These are phyloP conservation scores for Bagarius yarrelli DNA, from an alignment of 2,113 vertebrate genomes.

Conservation along the genomic window DNA sequence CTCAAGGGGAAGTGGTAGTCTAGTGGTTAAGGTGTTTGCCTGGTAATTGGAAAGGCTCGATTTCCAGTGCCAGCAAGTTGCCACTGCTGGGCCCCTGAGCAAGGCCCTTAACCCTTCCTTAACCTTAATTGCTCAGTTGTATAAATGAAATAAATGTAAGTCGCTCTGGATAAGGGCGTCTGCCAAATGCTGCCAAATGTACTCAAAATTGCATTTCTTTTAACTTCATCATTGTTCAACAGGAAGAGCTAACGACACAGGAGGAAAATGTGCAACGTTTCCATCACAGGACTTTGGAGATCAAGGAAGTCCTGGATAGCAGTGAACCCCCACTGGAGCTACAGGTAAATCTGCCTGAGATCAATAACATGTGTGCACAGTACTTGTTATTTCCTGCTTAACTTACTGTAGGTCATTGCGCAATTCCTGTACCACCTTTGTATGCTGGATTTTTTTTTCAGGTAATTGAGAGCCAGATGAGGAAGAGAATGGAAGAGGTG, in stretches of 20 bases:
- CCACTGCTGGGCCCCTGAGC: too few relatives aligned
- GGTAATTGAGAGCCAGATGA: conserved; percentile 69
- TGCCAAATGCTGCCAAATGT: too few relatives aligned
- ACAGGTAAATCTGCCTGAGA: conserved; percentile 71
- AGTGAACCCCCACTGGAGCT: conserved; percentile 82
- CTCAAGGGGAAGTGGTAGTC: too few relatives aligned
- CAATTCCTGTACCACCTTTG: background rate
- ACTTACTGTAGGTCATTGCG: background rate
- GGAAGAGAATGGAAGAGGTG: conserved; percentile 64
- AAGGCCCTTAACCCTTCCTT: too few relatives aligned
- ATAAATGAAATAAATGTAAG: too few relatives aligned
- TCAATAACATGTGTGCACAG: background rate
- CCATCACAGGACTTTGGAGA: conserved; percentile 72
- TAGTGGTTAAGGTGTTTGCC: too few relatives aligned
- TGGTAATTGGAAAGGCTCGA: too few relatives aligned
- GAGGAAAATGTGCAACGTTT: conserved; percentile 78
- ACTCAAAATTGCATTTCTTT: too few relatives aligned
- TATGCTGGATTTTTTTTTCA: conserved; percentile 21
- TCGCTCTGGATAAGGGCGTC: too few relatives aligned
- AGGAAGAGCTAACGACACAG: conserved; percentile 77
- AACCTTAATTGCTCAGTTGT: too few relatives aligned
- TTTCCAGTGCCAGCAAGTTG: too few relatives aligned
- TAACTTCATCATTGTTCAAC: conserved; percentile 10
- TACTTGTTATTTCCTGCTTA: background rate
- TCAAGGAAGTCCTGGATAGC: conserved; percentile 81